Conservation (phyloP, 2,888 invertebrate species). For the Diaprepes abbreviatus region DNA sequence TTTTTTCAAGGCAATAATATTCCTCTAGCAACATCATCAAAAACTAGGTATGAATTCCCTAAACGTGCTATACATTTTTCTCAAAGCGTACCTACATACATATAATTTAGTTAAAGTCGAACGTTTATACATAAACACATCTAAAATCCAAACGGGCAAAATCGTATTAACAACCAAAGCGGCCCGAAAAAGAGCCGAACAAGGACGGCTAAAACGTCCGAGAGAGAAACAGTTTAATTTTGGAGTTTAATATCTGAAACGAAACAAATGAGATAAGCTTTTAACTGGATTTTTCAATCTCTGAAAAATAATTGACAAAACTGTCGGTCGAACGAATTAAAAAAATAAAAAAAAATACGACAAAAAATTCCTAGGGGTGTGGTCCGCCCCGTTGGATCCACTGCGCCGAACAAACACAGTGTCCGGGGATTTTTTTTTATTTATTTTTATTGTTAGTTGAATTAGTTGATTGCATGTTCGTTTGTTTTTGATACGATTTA, state of each 20-base stretch:
- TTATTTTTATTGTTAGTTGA: conserved; percentile 44
- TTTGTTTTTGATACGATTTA: conserved; percentile 38
- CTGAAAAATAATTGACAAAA: conserved; percentile 50
- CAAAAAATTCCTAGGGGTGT: conserved; percentile 33
- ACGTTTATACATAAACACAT: conserved; percentile 14
- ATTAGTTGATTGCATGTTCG: conserved; percentile 43
- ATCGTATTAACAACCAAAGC: conserved; percentile 40
- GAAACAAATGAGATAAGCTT: conserved; percentile 45
- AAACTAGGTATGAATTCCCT: conserved; percentile 1
- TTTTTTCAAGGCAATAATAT: too few relatives aligned
- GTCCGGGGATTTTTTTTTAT: conserved; percentile 34
- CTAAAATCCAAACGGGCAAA: conserved; percentile 51
- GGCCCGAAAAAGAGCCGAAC: conserved; percentile 39
- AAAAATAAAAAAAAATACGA: conserved; percentile 31
- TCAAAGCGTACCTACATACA: conserved; percentile 9
- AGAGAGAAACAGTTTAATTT: conserved; percentile 40
- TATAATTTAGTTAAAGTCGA: conserved; percentile 13
- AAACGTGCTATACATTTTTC: conserved; percentile 10
- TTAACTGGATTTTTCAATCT: conserved; percentile 46
- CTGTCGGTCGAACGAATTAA: conserved; percentile 26
- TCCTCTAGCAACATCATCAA: too few relatives aligned
- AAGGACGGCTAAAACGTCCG: conserved; percentile 47
- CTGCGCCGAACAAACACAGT: conserved; percentile 24
- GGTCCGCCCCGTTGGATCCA: conserved; percentile 3
- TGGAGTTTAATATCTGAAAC: conserved; percentile 43